phyloP scores from a whole-genome alignment of 2,888 invertebrate species.

The Dryadula phaetusa region DNA sequence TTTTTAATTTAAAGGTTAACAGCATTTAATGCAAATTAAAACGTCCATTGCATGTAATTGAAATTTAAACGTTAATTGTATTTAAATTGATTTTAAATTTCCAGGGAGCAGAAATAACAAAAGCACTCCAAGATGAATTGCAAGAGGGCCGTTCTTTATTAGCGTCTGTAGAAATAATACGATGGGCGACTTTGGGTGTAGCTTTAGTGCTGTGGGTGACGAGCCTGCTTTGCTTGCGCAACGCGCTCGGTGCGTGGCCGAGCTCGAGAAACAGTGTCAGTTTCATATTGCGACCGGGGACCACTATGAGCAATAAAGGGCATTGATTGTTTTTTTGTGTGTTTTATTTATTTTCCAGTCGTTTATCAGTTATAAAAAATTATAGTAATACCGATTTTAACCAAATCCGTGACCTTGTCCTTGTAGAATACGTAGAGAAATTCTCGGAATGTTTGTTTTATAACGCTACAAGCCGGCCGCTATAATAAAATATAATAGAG shows the following conservation, averaged over 20 bases:
- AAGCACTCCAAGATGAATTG: slow-evolving; percentile 64
- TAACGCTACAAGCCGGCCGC: no score
- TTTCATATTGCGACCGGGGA: slow-evolving; percentile 64
- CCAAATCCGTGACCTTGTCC: no score
- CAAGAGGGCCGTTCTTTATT: slow-evolving; percentile 64
- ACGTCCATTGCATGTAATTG: no score
- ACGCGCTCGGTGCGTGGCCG: slow-evolving; percentile 60
- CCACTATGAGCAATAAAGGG: slow-evolving; percentile 61
- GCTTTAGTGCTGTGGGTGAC: slow-evolving; percentile 55
- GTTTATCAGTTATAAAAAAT: no score
- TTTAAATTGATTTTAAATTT: slow-evolving; percentile 24
- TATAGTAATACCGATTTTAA: no score
- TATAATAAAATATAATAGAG: no score
- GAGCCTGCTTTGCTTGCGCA: slow-evolving; percentile 53
- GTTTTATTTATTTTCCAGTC: slow-evolving; percentile 6
- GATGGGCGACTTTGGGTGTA: slow-evolving; percentile 70
- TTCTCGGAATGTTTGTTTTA: no score
- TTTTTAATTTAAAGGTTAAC: no score
- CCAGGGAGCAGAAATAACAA: slow-evolving; percentile 72
- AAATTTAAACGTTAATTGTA: no score
- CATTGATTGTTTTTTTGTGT: slow-evolving; percentile 16
- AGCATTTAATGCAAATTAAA: no score
- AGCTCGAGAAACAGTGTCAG: slow-evolving; percentile 69
- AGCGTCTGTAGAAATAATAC: slow-evolving; percentile 63
- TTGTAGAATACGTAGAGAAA: no score